Conservation (phyloP, 2,797 vertebrate species). For the Huso huso region DNA sequence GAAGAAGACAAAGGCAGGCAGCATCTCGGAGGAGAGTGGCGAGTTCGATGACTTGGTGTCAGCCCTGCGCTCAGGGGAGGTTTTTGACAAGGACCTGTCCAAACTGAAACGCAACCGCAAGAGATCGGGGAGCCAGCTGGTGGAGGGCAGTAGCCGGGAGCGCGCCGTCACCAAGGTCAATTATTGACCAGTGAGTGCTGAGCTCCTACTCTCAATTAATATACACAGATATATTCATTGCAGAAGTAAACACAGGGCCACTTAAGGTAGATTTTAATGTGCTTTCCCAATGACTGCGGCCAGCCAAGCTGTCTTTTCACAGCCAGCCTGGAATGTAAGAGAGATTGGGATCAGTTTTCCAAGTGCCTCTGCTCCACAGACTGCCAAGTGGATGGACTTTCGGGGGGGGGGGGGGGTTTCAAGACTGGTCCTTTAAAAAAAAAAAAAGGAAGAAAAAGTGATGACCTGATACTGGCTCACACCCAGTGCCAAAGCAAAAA, state of each 20-base stretch:
- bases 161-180: slow-evolving; percentile 80
- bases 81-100: slow-evolving; percentile 95
- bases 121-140: slow-evolving; percentile 76
- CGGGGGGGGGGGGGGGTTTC: slow-evolving; percentile 22
- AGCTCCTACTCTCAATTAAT: too few species aligned
- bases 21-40: slow-evolving; percentile 76
- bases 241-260: too few species aligned
- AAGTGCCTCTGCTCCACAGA: slow-evolving; percentile 26
- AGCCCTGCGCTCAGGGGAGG: slow-evolving; percentile 86
- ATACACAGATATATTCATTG: too few species aligned
- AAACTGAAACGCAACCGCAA: slow-evolving; percentile 95
- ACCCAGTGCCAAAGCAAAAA: slow-evolving; percentile 47
- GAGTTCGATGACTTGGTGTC: slow-evolving; percentile 96
- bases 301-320: too few species aligned
- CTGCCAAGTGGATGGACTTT: slow-evolving; percentile 17
- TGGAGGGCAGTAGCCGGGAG: slow-evolving; percentile 77
- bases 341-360: slow-evolving; percentile 14
- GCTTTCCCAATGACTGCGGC: too few species aligned
- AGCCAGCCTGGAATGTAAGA: not conserved
- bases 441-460: slow-evolving; percentile 3
- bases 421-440: slow-evolving; percentile 15
- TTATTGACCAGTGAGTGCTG: slow-evolving; percentile 56
- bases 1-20: slow-evolving; percentile 62
- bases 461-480: slow-evolving; percentile 36
- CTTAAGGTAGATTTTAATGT: too few species aligned